Base-by-base conservation (phyloP, 2,113 vertebrate species). In the Martes martes region DNA sequence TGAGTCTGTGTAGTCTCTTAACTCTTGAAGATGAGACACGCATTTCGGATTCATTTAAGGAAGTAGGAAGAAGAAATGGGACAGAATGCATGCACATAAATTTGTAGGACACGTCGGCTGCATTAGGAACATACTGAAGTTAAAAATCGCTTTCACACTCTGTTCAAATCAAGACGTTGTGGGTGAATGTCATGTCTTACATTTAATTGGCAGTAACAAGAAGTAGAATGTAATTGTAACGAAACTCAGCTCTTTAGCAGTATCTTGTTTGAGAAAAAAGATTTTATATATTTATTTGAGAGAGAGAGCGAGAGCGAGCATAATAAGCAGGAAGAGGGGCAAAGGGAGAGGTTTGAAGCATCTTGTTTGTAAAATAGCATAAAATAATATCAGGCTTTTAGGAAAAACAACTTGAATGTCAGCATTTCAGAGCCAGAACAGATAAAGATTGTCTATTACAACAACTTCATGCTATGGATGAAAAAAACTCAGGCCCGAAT, bases 141-240 rank as follows among this genome's bases (percentile, higher is more conserved):
- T 93, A 74, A 74, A 91, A 94, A 39, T 67, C n/a, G 73, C 23
- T n/a, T 69, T 87, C 15, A 39, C 18, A 36, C 1, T 55, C 65
- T 26, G 65, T 96, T 83, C 23, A 90, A 90, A 76, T 95, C 55
- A 94, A 87, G 57, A 81, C 26, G 4, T 16, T 95, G 86, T 79
- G 14, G 8, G 9, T 89, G 36, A 71, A 55, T 81, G 21, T 31
- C 47, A 33, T 33, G 4, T 67, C 63, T 83, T 96, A 81, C 8
- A 81, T 33, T 95, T 73, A 69, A 52, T 10, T 93, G 71, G 4
- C 16, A 91, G 65, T 73, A 87, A 55, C 18, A 87, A 63, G 36
- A 87, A 65, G 33, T 59, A 90, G 14, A 74, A 87, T 84, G 11
- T 87, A 92, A 52, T 36, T 96, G 21, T 80, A 90, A 79, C 1